Percentiles rank a stretch among this genome's conserved stretches.
phyloP scores from a whole-genome alignment of 1,140 invertebrate genomes.

The Drosophila pseudoananassae region DNA sequence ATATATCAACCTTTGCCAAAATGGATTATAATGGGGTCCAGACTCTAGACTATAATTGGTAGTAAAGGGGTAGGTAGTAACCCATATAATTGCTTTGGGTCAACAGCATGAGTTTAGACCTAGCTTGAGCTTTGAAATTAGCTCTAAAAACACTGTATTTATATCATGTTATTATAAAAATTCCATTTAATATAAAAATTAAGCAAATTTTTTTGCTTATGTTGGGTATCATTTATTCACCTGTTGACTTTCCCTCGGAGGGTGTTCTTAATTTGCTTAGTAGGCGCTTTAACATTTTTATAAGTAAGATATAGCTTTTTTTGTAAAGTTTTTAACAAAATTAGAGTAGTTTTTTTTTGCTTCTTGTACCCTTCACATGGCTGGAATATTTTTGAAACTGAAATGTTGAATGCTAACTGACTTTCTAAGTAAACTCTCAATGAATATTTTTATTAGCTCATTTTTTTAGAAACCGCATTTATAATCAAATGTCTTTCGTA shows the following conservation, averaged over 20 bases:
- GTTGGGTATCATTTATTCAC: not conserved
- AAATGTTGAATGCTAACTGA: not conserved
- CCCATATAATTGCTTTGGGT: not conserved
- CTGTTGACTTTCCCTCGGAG: constrained; percentile 10
- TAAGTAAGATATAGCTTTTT: not conserved
- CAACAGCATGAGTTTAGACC: not conserved
- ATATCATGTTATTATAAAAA: not conserved
- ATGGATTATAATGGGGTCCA: not conserved
- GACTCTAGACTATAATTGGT: not conserved
- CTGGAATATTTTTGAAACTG: constrained; percentile 34
- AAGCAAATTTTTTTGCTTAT: not conserved
- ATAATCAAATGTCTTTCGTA: constrained; percentile 16
- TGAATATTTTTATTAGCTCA: constrained; percentile 17
- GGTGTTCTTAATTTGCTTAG: constrained; percentile 39
- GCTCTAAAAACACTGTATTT: not conserved
- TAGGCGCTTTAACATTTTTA: constrained; percentile 53
- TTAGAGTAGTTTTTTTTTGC: not conserved
- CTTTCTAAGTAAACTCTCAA: constrained; percentile 34
- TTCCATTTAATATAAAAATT: not conserved
- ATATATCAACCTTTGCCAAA: not conserved
- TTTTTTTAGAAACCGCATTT: constrained; percentile 56
- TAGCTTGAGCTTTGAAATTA: no score
- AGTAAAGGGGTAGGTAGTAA: not conserved
- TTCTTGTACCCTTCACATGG: constrained; percentile 48
- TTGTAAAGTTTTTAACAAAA: not conserved